A percentile compares a stretch with the other conserved stretches of the same genome.
Evolutionary conservation across 2,113 vertebrate genomes (phyloP).

Genomic region (Pyrgilauda ruficollis): DNA sequence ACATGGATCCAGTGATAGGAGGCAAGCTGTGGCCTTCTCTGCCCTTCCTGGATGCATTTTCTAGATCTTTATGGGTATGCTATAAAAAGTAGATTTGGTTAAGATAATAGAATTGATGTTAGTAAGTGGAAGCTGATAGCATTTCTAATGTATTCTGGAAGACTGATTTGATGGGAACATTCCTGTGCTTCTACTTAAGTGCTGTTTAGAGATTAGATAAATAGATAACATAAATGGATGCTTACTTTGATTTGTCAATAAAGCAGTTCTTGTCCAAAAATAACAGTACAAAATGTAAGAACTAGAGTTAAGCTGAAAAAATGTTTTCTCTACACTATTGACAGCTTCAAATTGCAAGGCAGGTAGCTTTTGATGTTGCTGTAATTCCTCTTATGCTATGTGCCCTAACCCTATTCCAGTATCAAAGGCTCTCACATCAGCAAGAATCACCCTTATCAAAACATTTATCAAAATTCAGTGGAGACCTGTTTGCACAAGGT

Average conservation of each 20-base stretch:
- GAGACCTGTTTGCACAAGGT: not conserved
- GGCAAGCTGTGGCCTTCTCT: not conserved
- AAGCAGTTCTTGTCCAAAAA: not conserved
- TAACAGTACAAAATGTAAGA: not conserved
- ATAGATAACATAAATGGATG: not conserved
- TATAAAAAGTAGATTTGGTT: slow-evolving; percentile 14
- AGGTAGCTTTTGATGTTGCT: not conserved
- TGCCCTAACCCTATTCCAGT: not conserved
- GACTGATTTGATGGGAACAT: not conserved
- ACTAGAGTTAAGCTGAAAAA: not conserved
- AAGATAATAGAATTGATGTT: not conserved
- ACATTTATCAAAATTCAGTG: not conserved
- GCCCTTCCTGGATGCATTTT: not conserved
- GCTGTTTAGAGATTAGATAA: not conserved
- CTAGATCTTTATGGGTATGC: not conserved
- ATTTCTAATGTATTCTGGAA: slow-evolving; percentile 20
- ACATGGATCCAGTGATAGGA: not conserved
- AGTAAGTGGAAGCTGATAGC: not conserved
- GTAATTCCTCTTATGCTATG: not conserved
- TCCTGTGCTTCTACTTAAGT: not conserved
- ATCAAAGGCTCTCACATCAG: not conserved
- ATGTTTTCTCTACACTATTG: not conserved
- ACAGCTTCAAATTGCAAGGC: not conserved
- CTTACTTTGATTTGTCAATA: not conserved
- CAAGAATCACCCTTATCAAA: not conserved